These are phyloP conservation scores for Phragmatobia fuliginosa DNA, from an alignment of 2,888 invertebrate genomes.

Conservation along the genomic window DNA sequence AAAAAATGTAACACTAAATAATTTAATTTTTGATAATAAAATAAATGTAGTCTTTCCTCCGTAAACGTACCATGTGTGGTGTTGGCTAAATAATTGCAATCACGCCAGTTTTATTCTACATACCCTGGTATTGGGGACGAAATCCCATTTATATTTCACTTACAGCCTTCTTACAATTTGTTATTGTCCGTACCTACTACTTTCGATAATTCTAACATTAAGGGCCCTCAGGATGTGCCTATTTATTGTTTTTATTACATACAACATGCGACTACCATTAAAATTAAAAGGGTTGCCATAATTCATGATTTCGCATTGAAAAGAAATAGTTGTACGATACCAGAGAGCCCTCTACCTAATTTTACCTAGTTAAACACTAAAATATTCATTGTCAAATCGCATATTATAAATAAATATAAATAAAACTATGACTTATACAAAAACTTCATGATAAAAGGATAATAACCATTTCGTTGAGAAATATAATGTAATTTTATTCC, in stretches of 20 bases:
- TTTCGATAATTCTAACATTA: slow-evolving; percentile 42
- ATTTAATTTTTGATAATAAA: too few species aligned
- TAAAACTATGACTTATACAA: background rate
- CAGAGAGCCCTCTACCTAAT: slow-evolving; percentile 8
- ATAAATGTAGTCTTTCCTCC: slow-evolving; percentile 13
- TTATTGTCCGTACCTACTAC: slow-evolving; percentile 81
- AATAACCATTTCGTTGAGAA: too few species aligned
- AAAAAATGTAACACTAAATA: too few species aligned
- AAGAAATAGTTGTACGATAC: background rate
- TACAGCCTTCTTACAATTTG: slow-evolving; percentile 80
- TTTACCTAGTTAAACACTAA: background rate
- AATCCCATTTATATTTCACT: slow-evolving; percentile 71
- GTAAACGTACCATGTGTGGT: slow-evolving; percentile 21
- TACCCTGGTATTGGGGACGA: slow-evolving; percentile 83
- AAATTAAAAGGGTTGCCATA: too few species aligned
- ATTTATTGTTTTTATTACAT: too few species aligned
- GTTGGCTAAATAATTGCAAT: slow-evolving; percentile 38
- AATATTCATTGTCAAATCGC: background rate
- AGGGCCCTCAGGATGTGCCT: slow-evolving; percentile 49
- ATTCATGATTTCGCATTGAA: background rate
- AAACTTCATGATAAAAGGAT: background rate
- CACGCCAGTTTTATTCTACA: slow-evolving; percentile 74
- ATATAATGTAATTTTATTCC: background rate
- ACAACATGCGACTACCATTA: too few species aligned
- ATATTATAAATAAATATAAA: background rate